These are phyloP conservation scores for Dipodomys ordii DNA, from an alignment of 2,113 vertebrate species.

Conservation along the genomic window DNA sequence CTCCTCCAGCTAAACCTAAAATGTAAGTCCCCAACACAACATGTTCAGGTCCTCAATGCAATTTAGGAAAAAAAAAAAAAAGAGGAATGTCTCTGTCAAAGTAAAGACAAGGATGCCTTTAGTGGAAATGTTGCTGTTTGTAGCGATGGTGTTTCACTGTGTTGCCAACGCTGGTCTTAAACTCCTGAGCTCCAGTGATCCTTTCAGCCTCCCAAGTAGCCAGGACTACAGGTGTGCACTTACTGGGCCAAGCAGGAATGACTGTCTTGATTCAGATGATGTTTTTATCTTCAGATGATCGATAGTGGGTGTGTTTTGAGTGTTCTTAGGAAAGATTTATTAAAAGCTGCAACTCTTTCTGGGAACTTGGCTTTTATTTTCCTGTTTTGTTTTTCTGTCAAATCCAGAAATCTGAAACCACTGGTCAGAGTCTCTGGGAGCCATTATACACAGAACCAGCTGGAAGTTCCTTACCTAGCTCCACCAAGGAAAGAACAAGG, in stretches of 20 bases:
- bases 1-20: neutral
- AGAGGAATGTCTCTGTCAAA: neutral
- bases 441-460: neutral
- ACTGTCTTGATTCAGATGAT: slow-evolving; percentile 11
- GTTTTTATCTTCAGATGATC: neutral
- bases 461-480: neutral
- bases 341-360: slow-evolving; percentile 10
- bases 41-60: neutral
- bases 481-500: neutral
- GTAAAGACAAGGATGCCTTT: slow-evolving; percentile 1
- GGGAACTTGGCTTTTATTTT: slow-evolving; percentile 41
- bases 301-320: neutral
- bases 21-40: neutral
- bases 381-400: slow-evolving; percentile 41
- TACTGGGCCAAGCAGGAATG: neutral
- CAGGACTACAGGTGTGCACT: neutral
- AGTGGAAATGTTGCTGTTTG: neutral
- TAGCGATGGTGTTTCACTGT: neutral
- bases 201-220: neutral
- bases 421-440: neutral
- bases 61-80: neutral
- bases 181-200: neutral
- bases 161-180: neutral
- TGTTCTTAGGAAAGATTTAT: neutral
- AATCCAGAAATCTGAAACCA: slow-evolving; percentile 18